Base-by-base conservation (phyloP, 2,797 vertebrate genomes). In the Anguilla obscura region DNA sequence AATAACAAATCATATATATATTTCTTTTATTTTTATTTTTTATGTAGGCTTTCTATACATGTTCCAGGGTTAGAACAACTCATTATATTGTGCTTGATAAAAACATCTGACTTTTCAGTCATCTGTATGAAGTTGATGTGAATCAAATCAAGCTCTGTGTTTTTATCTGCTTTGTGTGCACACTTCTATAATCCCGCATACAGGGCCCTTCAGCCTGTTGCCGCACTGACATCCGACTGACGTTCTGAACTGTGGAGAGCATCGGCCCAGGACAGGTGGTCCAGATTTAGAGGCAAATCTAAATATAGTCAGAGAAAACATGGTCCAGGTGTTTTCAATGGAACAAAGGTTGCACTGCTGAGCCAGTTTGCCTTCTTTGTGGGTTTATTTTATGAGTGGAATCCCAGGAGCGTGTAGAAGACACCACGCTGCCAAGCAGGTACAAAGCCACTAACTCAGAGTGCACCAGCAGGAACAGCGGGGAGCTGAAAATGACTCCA, bases 261-360 rank as follows among this genome's bases (percentile, higher is more conserved):
- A 86, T 86, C 79, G 69, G 33, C 90, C 93, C 87, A 89, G 74
- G 93, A 90, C 94, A 95, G 94, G 94, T 95, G 92, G 93, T 92
- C 94, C 92, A 90, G 76, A 93, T 94, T 95, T 93, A 87, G 87
- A 92, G 87, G 86, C 91, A 82, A 90, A 90, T 91, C 93, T 95
- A 95, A 94, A 95, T 94, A 92, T 94, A 94, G 93, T 87, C 86
- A 76, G 24, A 58, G 90, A 93, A 94, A 95, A 96, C 91, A 92
- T 24, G 89, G 94, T 92, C 92, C 94, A 95, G 94, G 94, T 95
- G 94, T 93, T 93, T 90, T 92, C 85, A 87, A 86, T 74, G 84
- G 85, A 93, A 92, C 90, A 91, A 92, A 91, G 92, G 90, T 89
- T 86, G 91, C 89, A 10, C 48, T 90, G 92, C 86, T 88, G 85